phyloP scores from a whole-genome alignment of 2,888 invertebrate species.

The Conus canariensis region DNA sequence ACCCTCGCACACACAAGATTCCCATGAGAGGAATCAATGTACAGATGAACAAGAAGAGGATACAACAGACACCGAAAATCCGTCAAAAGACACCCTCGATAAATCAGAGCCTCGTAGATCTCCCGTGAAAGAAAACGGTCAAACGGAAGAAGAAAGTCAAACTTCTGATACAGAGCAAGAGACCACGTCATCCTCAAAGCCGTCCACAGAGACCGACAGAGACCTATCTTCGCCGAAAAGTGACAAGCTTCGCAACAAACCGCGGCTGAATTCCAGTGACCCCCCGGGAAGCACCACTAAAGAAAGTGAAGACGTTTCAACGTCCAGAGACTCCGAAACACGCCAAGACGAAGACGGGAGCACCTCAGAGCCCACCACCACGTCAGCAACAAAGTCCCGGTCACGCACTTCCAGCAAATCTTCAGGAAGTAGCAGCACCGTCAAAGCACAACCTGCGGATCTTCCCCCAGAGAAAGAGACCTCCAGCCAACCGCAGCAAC shows the following conservation, averaged over 20 bases:
- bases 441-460: background rate
- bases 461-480: background rate
- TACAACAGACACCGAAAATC: background rate
- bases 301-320: background rate
- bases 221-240: background rate
- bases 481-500: background rate
- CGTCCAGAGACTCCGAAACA: background rate
- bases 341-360: background rate
- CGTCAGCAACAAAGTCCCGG: background rate
- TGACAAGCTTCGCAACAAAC: background rate
- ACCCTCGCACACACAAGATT: background rate
- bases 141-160: background rate
- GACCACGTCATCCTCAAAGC: background rate
- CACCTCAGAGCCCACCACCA: background rate
- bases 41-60: background rate
- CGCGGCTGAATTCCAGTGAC: background rate
- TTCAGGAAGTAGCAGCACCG: constrained; percentile 2
- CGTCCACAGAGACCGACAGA: background rate
- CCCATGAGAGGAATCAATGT: background rate
- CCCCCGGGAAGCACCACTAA: background rate
- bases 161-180: background rate
- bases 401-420: background rate
- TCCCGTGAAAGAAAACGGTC: background rate
- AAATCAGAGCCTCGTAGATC: background rate
- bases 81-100: background rate